phyloP scores from a whole-genome alignment of 2,888 invertebrate genomes.

The Drosophila seclusa region DNA sequence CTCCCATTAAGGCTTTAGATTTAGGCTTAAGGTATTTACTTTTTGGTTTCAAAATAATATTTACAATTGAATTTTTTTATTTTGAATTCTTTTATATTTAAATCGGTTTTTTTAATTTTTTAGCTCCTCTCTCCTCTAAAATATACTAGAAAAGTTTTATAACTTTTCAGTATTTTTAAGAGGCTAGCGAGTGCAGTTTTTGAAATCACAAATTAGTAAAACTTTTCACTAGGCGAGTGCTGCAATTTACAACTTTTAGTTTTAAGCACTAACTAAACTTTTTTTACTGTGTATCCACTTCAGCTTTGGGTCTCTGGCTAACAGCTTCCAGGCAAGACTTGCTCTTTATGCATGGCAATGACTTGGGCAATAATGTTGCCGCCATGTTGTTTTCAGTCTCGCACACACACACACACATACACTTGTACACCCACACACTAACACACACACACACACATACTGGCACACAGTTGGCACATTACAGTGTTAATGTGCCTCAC shows the following conservation, averaged over 20 bases:
- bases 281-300: constrained; percentile 2
- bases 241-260: neutral
- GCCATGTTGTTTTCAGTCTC: constrained; percentile 77
- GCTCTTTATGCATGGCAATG: constrained; percentile 69
- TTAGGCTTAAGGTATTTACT: neutral
- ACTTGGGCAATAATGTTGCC: constrained; percentile 68
- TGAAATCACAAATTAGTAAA: neutral
- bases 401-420: constrained; percentile 26
- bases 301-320: constrained; percentile 18
- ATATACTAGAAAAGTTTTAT: neutral
- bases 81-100: neutral
- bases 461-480: constrained; percentile 82
- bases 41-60: neutral
- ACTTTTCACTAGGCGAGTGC: neutral
- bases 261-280: neutral
- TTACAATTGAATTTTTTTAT: neutral
- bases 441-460: constrained; percentile 33
- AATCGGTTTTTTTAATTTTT: neutral
- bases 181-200: neutral
- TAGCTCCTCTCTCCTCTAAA: fast-evolving
- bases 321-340: constrained; percentile 37
- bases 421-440: constrained; percentile 2
- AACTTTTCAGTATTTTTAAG: neutral
- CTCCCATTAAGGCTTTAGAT: no score
- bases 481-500: constrained; percentile 84